Base-by-base conservation (phyloP, 2,888 invertebrate genomes). In the Criorhina ranunculi region DNA sequence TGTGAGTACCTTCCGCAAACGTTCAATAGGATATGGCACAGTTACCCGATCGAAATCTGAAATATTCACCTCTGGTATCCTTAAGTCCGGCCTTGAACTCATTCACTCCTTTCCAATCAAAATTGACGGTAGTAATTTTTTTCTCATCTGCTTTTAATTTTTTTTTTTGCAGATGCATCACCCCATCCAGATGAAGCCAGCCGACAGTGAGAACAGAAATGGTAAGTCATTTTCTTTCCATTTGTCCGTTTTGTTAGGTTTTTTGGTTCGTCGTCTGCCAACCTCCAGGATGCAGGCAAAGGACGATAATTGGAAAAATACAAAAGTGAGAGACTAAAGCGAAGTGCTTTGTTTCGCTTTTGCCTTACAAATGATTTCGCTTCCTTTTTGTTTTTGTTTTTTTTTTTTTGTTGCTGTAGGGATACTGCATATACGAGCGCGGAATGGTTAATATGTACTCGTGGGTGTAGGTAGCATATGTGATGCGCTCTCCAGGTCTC, bases 181-280 rank as follows among this genome's bases (percentile, higher is more conserved):
- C 93, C 98, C 99, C 73, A 98, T 99, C 90, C 99, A 99, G 93
- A 99, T 99, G 98, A 99, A 99, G 92, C 99, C 99, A 86, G 99
- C 99, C 90, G 99, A 99, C 93, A 98, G 98, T 92, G 99, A 99
- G 93, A 99, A 99, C 92, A 95, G 98, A 94, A 99, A 98, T 93
- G 98, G 98, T 98, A 93, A 96, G 97, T 95, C 86, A 49, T 82
- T 86, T 73, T 80, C 76, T 72, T 77, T 73, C 46, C 59, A 49
- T 78, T 29, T 59, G 40, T 60, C 35, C 62, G 33, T 64, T 19
- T 44, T 57, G 53, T 79, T 64, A 64, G 73, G 46, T 85, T 79
- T 85, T 77, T 79, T 85, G 57, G 79, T 75, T 85, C 67, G 46
- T 46, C 78, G 15, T 59, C 62, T 75, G 33, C 40, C 44, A 49